Percentiles rank a stretch among this genome's conserved stretches.
Conservation (phyloP, 1,140 invertebrate species). For the Drosophila willistoni region DNA sequence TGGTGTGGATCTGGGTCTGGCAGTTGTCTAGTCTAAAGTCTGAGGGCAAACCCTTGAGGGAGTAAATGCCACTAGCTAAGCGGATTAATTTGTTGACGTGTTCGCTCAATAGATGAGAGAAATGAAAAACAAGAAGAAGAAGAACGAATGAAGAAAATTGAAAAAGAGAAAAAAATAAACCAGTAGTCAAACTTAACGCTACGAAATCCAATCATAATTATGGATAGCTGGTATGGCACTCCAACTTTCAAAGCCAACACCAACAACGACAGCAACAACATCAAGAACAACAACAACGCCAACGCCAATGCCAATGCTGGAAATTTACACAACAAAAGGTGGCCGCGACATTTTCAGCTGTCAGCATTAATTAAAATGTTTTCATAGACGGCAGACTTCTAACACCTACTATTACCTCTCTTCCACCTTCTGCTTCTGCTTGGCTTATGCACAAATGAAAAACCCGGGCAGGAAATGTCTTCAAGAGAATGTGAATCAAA, state of each 20-base stretch:
- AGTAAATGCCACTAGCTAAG: slow-evolving; percentile 61
- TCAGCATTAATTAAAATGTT: slow-evolving; percentile 81
- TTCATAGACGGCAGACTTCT: slow-evolving; percentile 61
- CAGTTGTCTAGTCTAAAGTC: slow-evolving; percentile 58
- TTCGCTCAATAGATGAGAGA: slow-evolving; percentile 48
- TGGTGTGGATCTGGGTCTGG: slow-evolving; percentile 42
- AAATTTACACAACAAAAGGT: slow-evolving; percentile 78
- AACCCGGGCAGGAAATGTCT: slow-evolving; percentile 63
- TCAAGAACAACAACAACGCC: background rate
- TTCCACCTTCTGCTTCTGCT: background rate
- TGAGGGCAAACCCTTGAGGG: slow-evolving; percentile 44
- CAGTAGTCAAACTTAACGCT: slow-evolving; percentile 52
- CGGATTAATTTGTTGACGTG: slow-evolving; percentile 76
- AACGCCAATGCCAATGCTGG: slow-evolving; percentile 33
- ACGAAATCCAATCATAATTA: slow-evolving; percentile 76
- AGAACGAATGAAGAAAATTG: slow-evolving; percentile 13
- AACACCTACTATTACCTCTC: slow-evolving; percentile 49
- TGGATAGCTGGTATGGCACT: slow-evolving; percentile 23
- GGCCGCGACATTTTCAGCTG: slow-evolving; percentile 74
- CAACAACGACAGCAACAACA: background rate
- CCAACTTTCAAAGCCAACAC: background rate
- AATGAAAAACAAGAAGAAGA: slow-evolving; percentile 29
- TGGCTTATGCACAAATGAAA: slow-evolving; percentile 8
- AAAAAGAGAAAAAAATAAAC: slow-evolving; percentile 31
- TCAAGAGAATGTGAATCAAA: slow-evolving; percentile 53